Conservation (phyloP, 1,140 invertebrate species). For the Hylaeus volcanicus region DNA sequence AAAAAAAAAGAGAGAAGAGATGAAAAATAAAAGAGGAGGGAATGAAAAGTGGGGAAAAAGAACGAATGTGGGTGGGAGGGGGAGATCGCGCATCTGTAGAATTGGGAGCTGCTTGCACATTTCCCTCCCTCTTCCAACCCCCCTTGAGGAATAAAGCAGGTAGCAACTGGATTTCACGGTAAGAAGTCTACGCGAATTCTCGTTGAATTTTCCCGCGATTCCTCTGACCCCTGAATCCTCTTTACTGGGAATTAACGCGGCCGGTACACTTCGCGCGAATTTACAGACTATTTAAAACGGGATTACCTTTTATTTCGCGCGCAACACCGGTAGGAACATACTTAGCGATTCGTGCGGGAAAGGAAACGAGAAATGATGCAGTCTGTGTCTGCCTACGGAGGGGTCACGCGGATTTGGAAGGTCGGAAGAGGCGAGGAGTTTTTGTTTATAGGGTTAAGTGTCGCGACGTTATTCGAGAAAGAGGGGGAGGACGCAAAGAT, state of each 20-base stretch:
- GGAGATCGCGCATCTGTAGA: constrained; percentile 23
- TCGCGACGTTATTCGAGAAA: no score
- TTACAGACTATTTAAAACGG: constrained; percentile 43
- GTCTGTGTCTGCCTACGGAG: no score
- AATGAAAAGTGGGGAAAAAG: not conserved
- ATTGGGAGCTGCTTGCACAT: not conserved
- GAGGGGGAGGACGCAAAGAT: no score
- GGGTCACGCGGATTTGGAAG: no score
- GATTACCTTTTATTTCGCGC: constrained; percentile 40
- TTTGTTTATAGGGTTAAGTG: no score
- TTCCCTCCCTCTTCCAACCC: not conserved
- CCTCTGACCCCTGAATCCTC: constrained; percentile 32
- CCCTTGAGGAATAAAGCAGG: constrained; percentile 15
- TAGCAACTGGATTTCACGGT: constrained; percentile 4
- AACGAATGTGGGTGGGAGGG: not conserved
- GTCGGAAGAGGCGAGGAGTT: no score
- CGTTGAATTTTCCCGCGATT: constrained; percentile 19
- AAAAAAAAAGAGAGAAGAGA: not conserved
- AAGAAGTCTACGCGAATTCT: constrained; percentile 34
- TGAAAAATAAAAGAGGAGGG: not conserved
- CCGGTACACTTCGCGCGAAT: constrained; percentile 12
- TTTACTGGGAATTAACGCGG: constrained; percentile 40
- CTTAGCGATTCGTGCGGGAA: not conserved
- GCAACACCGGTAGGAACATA: not conserved
- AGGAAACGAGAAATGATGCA: no score